Evolutionary conservation across 2,797 vertebrate species (phyloP).

Genomic region (Merluccius polli): DNA sequence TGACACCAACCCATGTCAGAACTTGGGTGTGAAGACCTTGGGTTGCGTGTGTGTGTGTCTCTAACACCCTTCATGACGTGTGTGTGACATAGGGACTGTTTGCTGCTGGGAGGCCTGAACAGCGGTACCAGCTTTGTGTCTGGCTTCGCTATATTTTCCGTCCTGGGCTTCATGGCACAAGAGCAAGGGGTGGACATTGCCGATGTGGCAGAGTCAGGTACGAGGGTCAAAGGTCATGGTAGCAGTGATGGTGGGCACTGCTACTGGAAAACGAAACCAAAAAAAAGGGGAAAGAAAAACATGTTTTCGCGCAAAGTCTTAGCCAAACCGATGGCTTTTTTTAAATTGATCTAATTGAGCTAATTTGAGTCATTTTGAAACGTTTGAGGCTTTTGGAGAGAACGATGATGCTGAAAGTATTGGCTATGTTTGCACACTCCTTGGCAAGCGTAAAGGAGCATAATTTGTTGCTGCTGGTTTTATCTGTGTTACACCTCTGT

Average conservation of each 20-base stretch:
- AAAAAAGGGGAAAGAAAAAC: slow-evolving; percentile 46
- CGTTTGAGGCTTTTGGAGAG: slow-evolving; percentile 22
- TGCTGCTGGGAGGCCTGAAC: slow-evolving; percentile 93
- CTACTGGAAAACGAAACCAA: slow-evolving; percentile 67
- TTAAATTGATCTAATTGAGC: neutral
- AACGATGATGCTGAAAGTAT: slow-evolving; percentile 58
- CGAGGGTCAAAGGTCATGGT: slow-evolving; percentile 76
- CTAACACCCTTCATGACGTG: slow-evolving; percentile 97
- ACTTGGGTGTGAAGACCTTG: slow-evolving; percentile 73
- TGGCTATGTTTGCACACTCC: slow-evolving; percentile 62
- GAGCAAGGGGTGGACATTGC: slow-evolving; percentile 94
- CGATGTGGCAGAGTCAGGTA: slow-evolving; percentile 94
- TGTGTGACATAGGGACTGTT: slow-evolving; percentile 96
- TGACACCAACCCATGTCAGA: slow-evolving; percentile 65
- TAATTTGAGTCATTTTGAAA: slow-evolving; percentile 13
- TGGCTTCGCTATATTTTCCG: slow-evolving; percentile 99
- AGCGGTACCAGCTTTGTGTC: slow-evolving; percentile 98
- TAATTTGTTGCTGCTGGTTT: slow-evolving; percentile 37
- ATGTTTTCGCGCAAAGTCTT: neutral
- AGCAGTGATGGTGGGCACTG: slow-evolving; percentile 93
- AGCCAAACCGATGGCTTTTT: neutral
- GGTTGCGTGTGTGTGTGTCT: slow-evolving; percentile 79
- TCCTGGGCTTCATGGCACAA: slow-evolving; percentile 99
- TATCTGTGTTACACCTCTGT: slow-evolving; percentile 31
- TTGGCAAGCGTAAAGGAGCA: slow-evolving; percentile 58